Conservation (phyloP, 2,113 vertebrate species). For the Noturus placidus region DNA sequence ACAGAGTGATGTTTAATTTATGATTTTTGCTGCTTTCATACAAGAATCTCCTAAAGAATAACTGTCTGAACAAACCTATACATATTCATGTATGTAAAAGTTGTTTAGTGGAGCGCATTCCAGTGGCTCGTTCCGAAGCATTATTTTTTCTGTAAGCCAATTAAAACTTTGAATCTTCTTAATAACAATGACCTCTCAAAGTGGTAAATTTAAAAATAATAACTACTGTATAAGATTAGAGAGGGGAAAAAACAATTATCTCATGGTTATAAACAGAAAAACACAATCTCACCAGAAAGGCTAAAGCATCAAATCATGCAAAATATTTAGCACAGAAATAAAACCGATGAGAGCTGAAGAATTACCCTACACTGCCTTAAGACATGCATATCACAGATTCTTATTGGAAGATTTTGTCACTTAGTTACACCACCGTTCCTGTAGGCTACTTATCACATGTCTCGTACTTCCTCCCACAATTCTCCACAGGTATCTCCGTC, state of each 20-base stretch:
- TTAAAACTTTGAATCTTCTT: background rate
- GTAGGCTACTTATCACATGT: background rate
- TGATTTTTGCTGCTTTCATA: slow-evolving; percentile 40
- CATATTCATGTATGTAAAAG: slow-evolving; percentile 67
- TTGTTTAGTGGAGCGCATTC: slow-evolving; percentile 11
- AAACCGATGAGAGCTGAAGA: background rate
- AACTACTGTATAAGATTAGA: background rate
- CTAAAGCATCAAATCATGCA: background rate
- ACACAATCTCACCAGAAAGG: background rate
- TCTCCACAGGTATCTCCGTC: slow-evolving; percentile 83
- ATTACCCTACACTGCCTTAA: background rate
- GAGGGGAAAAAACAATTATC: background rate
- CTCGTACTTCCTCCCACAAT: slow-evolving; percentile 18
- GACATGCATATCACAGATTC: background rate
- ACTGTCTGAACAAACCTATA: slow-evolving; percentile 34
- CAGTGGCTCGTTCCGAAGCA: background rate
- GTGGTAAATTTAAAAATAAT: background rate
- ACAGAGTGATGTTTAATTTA: slow-evolving; percentile 7
- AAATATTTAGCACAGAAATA: background rate
- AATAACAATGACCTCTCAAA: background rate
- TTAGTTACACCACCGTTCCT: slow-evolving; percentile 8
- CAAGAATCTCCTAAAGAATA: background rate
- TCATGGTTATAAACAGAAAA: background rate
- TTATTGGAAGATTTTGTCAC: background rate
- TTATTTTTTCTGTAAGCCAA: slow-evolving; percentile 7